Conservation (phyloP, 2,797 vertebrate species). For the Hafferia zeledoni region DNA sequence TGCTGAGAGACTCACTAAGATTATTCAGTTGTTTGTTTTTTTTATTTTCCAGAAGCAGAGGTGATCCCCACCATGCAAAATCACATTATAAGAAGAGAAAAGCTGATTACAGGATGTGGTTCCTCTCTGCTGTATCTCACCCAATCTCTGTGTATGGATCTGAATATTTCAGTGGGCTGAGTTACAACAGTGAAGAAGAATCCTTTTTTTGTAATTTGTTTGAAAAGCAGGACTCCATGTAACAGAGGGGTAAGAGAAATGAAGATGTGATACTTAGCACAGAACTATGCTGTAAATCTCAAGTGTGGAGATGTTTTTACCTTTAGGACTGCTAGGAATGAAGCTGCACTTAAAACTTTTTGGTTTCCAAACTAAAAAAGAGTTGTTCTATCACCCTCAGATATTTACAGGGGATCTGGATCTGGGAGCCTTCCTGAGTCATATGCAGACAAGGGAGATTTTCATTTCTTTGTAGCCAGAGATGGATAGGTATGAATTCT, state of each 20-base stretch:
- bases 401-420: not conserved
- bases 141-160: rapidly evolving
- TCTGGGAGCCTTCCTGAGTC: not conserved
- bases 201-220: not conserved
- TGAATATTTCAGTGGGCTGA: not conserved
- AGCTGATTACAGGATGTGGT: not conserved
- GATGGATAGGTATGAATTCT: not conserved
- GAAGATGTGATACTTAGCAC: not conserved
- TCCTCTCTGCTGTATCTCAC: not conserved
- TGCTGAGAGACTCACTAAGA: not conserved
- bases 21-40: not conserved
- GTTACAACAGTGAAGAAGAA: not conserved
- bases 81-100: not conserved
- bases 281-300: not conserved
- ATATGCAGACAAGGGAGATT: not conserved
- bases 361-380: not conserved
- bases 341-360: not conserved
- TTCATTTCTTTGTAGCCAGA: not conserved
- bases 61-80: not conserved
- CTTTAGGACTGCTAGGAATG: not conserved
- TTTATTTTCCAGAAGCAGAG: not conserved
- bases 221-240: not conserved
- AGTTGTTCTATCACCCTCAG: not conserved
- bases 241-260: not conserved
- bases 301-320: not conserved